These are phyloP conservation scores for Cisticola juncidis DNA, from an alignment of 2,113 vertebrate species.

Conservation along the genomic window DNA sequence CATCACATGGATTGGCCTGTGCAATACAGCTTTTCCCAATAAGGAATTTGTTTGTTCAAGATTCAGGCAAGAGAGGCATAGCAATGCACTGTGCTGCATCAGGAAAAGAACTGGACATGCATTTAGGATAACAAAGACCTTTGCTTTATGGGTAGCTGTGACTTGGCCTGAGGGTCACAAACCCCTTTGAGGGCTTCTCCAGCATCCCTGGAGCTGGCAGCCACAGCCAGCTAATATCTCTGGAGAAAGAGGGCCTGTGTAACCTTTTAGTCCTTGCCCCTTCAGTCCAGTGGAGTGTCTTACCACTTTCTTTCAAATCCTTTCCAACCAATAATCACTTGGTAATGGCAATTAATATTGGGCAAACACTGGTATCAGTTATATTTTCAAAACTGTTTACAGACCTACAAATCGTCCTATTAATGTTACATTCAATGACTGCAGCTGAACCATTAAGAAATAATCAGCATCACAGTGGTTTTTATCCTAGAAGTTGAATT, in stretches of 20 bases:
- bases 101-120: not conserved
- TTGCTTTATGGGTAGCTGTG: not conserved
- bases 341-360: not conserved
- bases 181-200: not conserved
- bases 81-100: not conserved
- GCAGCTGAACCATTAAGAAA: not conserved
- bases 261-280: not conserved
- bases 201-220: not conserved
- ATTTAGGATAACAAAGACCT: not conserved
- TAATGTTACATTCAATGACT: not conserved
- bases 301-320: not conserved
- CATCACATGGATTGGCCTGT: not conserved
- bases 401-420: not conserved
- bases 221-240: not conserved
- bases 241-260: not conserved
- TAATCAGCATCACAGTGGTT: not conserved
- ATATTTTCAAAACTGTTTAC: not conserved
- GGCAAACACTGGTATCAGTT: not conserved
- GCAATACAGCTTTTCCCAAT: not conserved
- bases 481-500: not conserved
- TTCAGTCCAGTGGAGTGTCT: not conserved
- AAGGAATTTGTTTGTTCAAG: not conserved
- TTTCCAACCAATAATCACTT: not conserved
- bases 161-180: not conserved
- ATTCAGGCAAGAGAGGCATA: not conserved